Base-by-base conservation (phyloP, 2,888 invertebrate species). In the Lochmaea capreae region DNA sequence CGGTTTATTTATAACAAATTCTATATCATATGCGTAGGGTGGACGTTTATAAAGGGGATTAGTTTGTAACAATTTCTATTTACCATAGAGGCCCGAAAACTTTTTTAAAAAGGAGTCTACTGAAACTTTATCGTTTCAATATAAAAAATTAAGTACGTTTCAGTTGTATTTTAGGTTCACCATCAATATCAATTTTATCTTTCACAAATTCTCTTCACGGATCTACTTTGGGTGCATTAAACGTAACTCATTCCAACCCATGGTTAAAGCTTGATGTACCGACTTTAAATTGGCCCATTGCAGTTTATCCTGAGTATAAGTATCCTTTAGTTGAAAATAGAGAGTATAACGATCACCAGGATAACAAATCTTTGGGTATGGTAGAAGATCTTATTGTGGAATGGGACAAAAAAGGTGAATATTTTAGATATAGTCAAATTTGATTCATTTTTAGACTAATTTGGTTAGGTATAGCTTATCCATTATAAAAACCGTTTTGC, bases 151-250 rank as follows among this genome's bases (percentile, higher is more conserved):
- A 54, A 54, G 54, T 54, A 54, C 16, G 18, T 54, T 54, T 54
- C 11, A 54, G 54, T 54, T 54, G 22, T 71, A 16, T 71, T 71
- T 65, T 22, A 65, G 99, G 99, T 12, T 91, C 95, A 2, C 97
- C 98, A 0, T 86, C 90, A 39, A 88, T 96, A 33, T 91, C 95
- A 5, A 92, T 98, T 72, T 86, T 98, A 81, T 96, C 97, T 0
- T 98, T 99, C 86, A 82, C 90, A 89, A 94, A 95, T 67, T 93
- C 93, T 63, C 99, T 99, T 85, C 99, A 99, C 86, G 99, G 99
- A 0, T 90, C 98, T 75, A 98, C 98, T 0, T 89, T 98, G 79
- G 99, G 95, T 18, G 90, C 91, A 1, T 87, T 97, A 18, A 90
- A 95, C 0, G 92, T 94, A 0, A 98, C 99, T 1, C 96, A 98